Percentiles rank a stretch among this genome's conserved stretches.
Conservation (phyloP, 1,140 invertebrate species). For the Bombus confusus region DNA sequence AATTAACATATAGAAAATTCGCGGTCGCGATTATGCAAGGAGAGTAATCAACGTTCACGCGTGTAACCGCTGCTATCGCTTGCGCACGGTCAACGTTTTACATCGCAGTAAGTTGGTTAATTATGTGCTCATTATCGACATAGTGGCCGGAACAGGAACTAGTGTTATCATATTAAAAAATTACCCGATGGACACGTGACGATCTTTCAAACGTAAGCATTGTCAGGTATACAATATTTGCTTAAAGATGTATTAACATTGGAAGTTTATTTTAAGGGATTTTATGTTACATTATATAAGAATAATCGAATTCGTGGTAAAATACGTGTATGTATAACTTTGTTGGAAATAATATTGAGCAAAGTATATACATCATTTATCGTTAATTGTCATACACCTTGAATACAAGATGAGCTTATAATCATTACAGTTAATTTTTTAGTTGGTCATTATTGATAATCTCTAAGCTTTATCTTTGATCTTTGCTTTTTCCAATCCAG, state of each 20-base stretch:
- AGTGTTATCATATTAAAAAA: slow-evolving; percentile 37
- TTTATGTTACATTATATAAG: too few species aligned
- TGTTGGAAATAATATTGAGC: too few species aligned
- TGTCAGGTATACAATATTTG: not conserved
- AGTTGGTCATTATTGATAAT: too few species aligned
- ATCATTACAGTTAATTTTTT: too few species aligned
- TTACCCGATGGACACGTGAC: not conserved
- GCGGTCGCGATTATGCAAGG: slow-evolving; percentile 4
- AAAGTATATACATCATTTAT: too few species aligned
- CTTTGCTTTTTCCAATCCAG: too few species aligned
- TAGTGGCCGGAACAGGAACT: slow-evolving; percentile 33
- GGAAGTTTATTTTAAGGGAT: too few species aligned
- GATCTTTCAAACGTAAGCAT: not conserved
- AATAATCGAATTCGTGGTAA: too few species aligned
- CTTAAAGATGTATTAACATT: not conserved
- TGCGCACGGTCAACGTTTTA: slow-evolving; percentile 2
- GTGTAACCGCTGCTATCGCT: slow-evolving; percentile 12
- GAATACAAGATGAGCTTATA: too few species aligned
- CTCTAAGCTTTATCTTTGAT: too few species aligned
- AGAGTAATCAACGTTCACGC: slow-evolving; percentile 10
- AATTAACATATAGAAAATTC: slow-evolving; percentile 20
- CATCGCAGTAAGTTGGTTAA: slow-evolving; percentile 34
- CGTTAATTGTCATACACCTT: too few species aligned
- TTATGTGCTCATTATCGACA: slow-evolving; percentile 41
- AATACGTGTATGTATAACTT: too few species aligned